phyloP scores from a whole-genome alignment of 2,113 vertebrate species.

The Hystrix cristata region DNA sequence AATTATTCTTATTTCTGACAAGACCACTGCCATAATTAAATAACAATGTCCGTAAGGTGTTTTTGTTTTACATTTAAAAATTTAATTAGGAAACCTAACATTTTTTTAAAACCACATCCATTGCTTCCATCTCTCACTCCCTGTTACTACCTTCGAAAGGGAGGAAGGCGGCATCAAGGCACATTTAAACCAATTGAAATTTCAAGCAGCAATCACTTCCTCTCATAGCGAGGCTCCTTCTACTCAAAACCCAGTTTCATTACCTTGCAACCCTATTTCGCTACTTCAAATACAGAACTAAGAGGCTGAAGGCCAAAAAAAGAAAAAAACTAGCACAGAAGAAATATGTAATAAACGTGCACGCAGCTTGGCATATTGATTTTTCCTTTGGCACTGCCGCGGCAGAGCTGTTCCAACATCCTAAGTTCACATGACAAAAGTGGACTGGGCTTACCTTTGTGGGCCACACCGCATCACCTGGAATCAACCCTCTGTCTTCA shows the following conservation, averaged over 20 bases:
- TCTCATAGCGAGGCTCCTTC: not conserved
- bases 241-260: not conserved
- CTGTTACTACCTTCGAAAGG: not conserved
- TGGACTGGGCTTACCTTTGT: constrained; percentile 91
- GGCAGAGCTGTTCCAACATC: not conserved
- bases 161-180: not conserved
- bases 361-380: not conserved
- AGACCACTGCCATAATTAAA: not conserved
- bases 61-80: constrained; percentile 22
- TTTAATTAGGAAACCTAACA: not conserved
- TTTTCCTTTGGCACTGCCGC: not conserved
- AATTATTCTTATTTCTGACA: constrained; percentile 44
- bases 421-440: not conserved
- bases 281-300: not conserved
- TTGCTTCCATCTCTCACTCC: not conserved
- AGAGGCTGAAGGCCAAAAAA: not conserved
- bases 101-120: not conserved
- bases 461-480: constrained; percentile 91
- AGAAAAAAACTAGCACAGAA: not conserved
- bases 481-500: constrained; percentile 90
- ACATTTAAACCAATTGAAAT: not conserved
- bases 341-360: not conserved
- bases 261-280: not conserved
- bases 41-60: not conserved
- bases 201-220: not conserved